phyloP scores from a whole-genome alignment of 2,797 vertebrate genomes.

The Lagocephalus sceleratus region DNA sequence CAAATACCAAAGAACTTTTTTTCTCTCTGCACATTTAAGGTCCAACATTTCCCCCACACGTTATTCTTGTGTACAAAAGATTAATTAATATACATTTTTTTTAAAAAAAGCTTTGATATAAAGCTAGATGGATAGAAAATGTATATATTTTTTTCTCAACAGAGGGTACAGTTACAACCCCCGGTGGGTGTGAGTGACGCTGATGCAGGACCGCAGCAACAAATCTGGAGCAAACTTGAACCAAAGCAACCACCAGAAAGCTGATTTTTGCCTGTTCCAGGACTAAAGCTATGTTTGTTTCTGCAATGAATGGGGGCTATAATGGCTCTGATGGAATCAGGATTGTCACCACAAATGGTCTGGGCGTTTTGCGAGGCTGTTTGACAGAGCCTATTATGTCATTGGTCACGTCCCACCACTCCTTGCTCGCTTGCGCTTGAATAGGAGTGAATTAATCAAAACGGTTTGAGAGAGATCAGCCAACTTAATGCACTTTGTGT shows the following conservation, averaged over 20 bases:
- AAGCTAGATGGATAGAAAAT: too few relatives aligned
- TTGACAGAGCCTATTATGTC: conserved; percentile 75
- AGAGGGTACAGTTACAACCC: too few relatives aligned
- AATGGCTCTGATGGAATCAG: conserved; percentile 73
- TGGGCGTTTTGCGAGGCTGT: conserved; percentile 73
- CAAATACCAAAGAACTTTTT: too few relatives aligned
- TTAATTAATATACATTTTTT: too few relatives aligned
- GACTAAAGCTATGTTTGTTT: conserved; percentile 66
- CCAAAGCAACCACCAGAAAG: conserved; percentile 43
- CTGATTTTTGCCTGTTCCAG: conserved; percentile 47
- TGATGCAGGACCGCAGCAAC: background rate
- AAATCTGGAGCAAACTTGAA: background rate
- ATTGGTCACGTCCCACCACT: conserved; percentile 69
- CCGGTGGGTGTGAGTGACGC: too few relatives aligned
- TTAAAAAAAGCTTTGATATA: too few relatives aligned
- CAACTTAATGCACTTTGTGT: conserved; percentile 65
- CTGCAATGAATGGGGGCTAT: conserved; percentile 57
- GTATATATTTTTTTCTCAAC: too few relatives aligned
- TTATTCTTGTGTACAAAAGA: too few relatives aligned
- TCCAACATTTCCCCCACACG: too few relatives aligned
- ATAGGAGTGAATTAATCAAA: conserved; percentile 72
- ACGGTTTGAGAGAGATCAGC: conserved; percentile 63
- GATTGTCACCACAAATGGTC: conserved; percentile 78
- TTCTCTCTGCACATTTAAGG: too few relatives aligned
- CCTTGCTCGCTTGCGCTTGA: conserved; percentile 56